A percentile compares a stretch with the other conserved stretches of the same genome.
These are phyloP conservation scores for Erebia palarica DNA, from an alignment of 2,888 invertebrate genomes.

Conservation along the genomic window DNA sequence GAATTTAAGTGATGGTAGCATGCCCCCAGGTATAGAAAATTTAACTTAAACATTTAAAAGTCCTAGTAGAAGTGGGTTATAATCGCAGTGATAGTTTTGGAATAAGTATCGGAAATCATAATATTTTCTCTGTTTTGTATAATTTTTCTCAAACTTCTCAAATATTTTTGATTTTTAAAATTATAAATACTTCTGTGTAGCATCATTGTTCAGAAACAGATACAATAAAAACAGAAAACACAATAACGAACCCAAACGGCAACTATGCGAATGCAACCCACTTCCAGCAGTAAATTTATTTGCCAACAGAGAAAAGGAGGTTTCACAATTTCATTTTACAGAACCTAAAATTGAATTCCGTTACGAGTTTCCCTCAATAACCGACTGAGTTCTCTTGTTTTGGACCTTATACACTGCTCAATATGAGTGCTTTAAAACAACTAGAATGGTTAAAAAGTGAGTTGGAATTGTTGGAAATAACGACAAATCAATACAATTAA, in stretches of 20 bases:
- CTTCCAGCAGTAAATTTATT: constrained; percentile 60
- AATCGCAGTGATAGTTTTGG: too few species aligned
- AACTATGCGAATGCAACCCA: constrained; percentile 45
- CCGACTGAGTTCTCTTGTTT: constrained; percentile 48
- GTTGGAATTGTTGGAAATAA: not conserved
- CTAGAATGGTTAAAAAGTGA: not conserved
- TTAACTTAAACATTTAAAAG: too few species aligned
- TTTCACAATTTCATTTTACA: constrained; percentile 67
- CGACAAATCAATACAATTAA: not conserved
- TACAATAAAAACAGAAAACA: constrained; percentile 9
- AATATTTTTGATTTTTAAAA: not conserved
- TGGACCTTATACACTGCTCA: not conserved
- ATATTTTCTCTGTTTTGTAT: too few species aligned
- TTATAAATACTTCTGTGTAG: not conserved
- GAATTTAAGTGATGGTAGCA: too few species aligned
- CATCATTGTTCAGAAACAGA: not conserved
- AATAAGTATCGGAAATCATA: too few species aligned
- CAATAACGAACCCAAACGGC: constrained; percentile 12
- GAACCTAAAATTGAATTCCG: constrained; percentile 74
- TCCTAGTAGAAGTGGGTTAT: too few species aligned
- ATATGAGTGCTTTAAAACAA: not conserved
- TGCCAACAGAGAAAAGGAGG: constrained; percentile 59
- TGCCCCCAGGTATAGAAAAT: too few species aligned
- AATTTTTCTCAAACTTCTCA: too few species aligned
- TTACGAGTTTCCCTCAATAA: constrained; percentile 68